phyloP scores from a whole-genome alignment of 2,888 invertebrate species.

The Magallana nippona region DNA sequence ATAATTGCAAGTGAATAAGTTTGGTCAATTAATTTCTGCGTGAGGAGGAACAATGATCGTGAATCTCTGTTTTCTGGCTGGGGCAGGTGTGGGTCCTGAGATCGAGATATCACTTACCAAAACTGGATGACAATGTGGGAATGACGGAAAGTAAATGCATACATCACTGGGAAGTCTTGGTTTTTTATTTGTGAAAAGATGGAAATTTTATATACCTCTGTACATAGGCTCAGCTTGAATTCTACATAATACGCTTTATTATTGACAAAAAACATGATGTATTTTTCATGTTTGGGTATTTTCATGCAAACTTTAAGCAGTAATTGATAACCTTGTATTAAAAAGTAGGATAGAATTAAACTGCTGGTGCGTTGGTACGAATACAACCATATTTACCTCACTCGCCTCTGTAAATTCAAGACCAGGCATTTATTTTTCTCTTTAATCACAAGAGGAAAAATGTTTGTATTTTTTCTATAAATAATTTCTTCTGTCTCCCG shows the following conservation, averaged over 20 bases:
- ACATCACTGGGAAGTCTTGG: background rate
- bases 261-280: background rate
- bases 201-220: background rate
- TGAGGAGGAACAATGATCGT: conserved; percentile 10
- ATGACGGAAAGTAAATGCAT: conserved; percentile 6
- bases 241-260: background rate
- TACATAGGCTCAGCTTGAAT: background rate
- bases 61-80: background rate
- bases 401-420: background rate
- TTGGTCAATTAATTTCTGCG: conserved; percentile 33
- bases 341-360: background rate
- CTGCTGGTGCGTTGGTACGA: background rate
- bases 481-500: background rate
- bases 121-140: conserved; percentile 21
- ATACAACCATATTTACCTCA: background rate
- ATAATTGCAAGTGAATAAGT: conserved; percentile 32
- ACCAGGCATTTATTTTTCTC: background rate
- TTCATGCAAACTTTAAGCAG: background rate
- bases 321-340: conserved; percentile 26
- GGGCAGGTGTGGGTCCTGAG: conserved; percentile 20
- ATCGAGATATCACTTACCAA: conserved; percentile 14
- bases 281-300: background rate
- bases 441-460: background rate
- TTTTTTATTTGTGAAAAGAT: background rate
- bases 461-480: background rate